phyloP scores from a whole-genome alignment of 2,888 invertebrate genomes.

The Gryllus longicercus region DNA sequence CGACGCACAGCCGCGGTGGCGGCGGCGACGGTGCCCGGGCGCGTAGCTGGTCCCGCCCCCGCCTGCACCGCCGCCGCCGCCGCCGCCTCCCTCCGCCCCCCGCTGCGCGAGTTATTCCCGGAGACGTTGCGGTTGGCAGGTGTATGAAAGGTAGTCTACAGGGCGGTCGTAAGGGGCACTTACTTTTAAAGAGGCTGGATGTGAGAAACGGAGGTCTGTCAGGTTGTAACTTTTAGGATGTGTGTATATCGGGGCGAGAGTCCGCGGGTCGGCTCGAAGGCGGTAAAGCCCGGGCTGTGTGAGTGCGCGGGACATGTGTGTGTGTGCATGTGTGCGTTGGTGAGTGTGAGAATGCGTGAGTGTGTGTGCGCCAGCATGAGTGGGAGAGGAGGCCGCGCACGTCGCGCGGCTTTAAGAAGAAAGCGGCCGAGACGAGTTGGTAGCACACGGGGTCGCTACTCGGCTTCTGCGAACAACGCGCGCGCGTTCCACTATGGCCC shows the following conservation, averaged over 20 bases:
- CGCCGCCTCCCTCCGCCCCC: background rate
- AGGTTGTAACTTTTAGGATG: constrained; percentile 17
- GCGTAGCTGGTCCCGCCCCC: background rate
- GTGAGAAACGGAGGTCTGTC: constrained; percentile 3
- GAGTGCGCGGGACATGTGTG: background rate
- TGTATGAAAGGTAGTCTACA: constrained; percentile 17
- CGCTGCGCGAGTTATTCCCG: background rate
- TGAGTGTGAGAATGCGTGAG: no score
- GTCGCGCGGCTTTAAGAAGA: no score
- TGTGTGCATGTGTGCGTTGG: no score
- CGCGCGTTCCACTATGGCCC: no score
- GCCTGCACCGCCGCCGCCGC: background rate
- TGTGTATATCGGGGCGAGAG: constrained; percentile 17
- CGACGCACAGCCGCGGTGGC: no score
- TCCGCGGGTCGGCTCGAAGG: background rate
- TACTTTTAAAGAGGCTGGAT: background rate
- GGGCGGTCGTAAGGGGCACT: constrained; percentile 7
- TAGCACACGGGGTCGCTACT: no score
- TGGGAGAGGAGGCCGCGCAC: no score
- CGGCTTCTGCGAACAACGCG: no score
- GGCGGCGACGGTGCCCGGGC: background rate
- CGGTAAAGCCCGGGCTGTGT: background rate
- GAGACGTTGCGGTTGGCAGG: constrained; percentile 7
- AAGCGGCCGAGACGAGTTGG: no score
- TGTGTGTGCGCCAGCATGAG: no score